Evolutionary conservation across 2,797 vertebrate species (phyloP), one percentile per base, ranked within the genome.

Genomic region (Typhlichthys subterraneus): DNA sequence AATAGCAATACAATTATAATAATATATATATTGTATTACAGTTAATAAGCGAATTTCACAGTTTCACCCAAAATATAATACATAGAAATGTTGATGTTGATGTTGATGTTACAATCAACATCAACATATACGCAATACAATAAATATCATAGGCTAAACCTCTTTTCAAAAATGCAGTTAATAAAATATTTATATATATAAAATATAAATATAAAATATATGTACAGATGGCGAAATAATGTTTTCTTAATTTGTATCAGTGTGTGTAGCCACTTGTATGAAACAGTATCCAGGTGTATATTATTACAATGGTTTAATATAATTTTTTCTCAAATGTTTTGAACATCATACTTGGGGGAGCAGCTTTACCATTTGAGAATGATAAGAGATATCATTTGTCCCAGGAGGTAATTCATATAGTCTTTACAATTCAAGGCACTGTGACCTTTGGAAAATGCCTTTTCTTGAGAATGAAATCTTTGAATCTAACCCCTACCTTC

Each of bases 31-130:
- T 63, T 57, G 63, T 53, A 48, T 53, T 69, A 75, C 13, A 12
- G 55, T 50, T 38, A 70, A 69, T 65, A 56, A 69, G 54, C 53
- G 80, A 80, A 84, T 73, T 71, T 70, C 29, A 23, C 50, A 70
- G 54, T 70, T 47, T 66, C 46, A 70, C 66, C 59, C 58, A 53
- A 66, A 71, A 82, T 79, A 76, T 49, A 49, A 31, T 68, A 59
- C 69, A 73, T 73, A 53, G 54, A 64, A 66, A 33, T 57, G 59
- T 11, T 65, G 31, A 33, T 57, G 59, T 11, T 65, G 31, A 63
- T 54, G 55, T 29, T 45, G 19, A 59, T 81, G 53, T 66, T 29
- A 17, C 23, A 66, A 19, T 19, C 55, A 75, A 53, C 51, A 73
- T 51, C 61, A 60, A 60, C 69, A 56, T 19, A 19, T 19, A 19